Evolutionary conservation across 2,797 vertebrate species (phyloP).

Genomic region (Lepidocolaptes lacrymiger): DNA sequence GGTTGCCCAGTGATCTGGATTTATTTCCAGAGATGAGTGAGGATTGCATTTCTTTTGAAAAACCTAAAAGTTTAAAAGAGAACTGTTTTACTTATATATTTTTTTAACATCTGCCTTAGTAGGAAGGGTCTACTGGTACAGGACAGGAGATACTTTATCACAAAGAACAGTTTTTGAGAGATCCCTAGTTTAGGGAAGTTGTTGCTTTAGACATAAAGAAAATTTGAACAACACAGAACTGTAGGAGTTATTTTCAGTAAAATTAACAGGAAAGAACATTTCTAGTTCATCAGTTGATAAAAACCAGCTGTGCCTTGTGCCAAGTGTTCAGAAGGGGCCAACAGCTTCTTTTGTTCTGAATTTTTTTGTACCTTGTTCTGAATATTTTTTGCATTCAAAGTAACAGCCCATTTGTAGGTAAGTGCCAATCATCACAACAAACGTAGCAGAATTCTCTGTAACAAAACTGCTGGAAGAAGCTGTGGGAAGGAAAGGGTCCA

Average conservation of each 20-base stretch:
- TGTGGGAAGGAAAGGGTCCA: not conserved
- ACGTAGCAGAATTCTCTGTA: not conserved
- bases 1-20: not conserved
- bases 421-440: not conserved
- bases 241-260: not conserved
- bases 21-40: not conserved
- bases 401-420: not conserved
- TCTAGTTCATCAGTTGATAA: not conserved
- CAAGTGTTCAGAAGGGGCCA: not conserved
- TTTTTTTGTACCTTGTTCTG: not conserved
- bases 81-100: not conserved
- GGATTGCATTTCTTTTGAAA: not conserved
- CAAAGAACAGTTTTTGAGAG: not conserved
- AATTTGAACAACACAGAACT: not conserved
- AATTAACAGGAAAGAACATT: not conserved
- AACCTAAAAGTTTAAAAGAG: not conserved
- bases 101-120: not conserved
- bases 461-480: not conserved
- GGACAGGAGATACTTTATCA: not conserved
- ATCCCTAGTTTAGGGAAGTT: not conserved
- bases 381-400: not conserved
- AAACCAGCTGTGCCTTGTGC: not conserved
- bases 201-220: not conserved
- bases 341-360: not conserved
- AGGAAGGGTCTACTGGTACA: not conserved